phyloP scores from a whole-genome alignment of 2,797 vertebrate species.

The Dallia pectoralis region DNA sequence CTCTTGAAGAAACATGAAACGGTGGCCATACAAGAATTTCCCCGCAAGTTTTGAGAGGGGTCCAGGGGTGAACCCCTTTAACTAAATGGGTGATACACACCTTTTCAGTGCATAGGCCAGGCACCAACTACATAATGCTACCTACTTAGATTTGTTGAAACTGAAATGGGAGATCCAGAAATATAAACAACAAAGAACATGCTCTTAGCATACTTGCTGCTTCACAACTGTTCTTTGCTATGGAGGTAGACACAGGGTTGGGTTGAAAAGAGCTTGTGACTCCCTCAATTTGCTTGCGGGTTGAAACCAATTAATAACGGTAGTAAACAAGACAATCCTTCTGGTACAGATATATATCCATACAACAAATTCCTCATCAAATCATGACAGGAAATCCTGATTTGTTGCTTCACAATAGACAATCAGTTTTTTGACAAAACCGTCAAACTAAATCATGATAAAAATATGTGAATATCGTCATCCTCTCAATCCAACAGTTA shows the following conservation, averaged over 20 bases:
- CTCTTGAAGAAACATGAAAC: not conserved
- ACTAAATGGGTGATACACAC: not conserved
- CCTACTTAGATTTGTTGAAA: not conserved
- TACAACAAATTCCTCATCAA: not conserved
- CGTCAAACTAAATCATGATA: too few species aligned
- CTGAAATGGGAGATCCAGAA: not conserved
- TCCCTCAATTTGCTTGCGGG: not conserved
- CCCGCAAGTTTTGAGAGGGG: too few species aligned
- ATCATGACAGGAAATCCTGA: not conserved
- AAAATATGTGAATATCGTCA: too few species aligned
- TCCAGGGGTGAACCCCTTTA: not conserved
- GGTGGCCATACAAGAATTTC: not conserved
- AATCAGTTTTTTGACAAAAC: too few species aligned
- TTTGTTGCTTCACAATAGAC: too few species aligned
- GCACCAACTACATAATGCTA: not conserved
- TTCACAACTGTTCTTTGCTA: not conserved
- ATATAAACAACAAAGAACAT: not conserved
- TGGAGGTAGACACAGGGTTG: not conserved
- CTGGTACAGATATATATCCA: not conserved
- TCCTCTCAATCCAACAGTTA: too few species aligned
- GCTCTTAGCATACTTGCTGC: not conserved
- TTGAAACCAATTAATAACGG: not conserved
- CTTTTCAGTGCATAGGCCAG: too few species aligned
- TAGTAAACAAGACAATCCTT: not conserved
- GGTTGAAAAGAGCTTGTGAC: not conserved